Percentiles rank a stretch among this genome's conserved stretches.
phyloP scores from a whole-genome alignment of 2,113 vertebrate genomes.

The Hyaena hyaena region DNA sequence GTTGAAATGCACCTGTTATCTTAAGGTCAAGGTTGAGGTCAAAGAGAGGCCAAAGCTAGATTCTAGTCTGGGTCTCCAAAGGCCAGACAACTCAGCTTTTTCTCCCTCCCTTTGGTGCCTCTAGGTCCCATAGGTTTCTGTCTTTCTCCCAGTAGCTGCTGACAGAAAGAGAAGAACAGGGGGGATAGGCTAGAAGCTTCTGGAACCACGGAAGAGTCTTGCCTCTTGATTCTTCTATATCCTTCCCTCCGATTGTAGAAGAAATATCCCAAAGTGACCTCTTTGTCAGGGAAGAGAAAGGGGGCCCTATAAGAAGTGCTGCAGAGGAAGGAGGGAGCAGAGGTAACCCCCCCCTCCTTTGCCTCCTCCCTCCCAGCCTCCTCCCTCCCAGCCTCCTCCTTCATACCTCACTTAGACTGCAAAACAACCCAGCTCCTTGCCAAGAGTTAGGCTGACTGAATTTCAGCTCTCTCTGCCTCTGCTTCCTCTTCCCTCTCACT shows the following conservation, averaged over 20 bases:
- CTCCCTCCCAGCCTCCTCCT: slow-evolving; percentile 23
- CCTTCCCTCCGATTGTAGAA: not conserved
- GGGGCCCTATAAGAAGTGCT: not conserved
- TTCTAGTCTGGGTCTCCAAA: not conserved
- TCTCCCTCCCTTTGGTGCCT: not conserved
- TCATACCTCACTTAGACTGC: slow-evolving; percentile 49
- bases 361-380: not conserved
- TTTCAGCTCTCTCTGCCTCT: not conserved
- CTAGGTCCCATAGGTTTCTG: not conserved
- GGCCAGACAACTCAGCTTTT: not conserved
- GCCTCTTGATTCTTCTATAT: slow-evolving; percentile 22
- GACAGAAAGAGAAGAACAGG: not conserved
- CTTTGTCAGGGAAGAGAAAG: not conserved
- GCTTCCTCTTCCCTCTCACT: slow-evolving; percentile 14
- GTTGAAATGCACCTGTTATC: slow-evolving; percentile 32
- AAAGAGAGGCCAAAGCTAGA: slow-evolving; percentile 44
- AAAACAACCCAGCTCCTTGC: slow-evolving; percentile 65
- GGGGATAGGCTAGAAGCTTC: slow-evolving; percentile 23
- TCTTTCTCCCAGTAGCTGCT: slow-evolving; percentile 18
- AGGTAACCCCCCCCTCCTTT: not conserved
- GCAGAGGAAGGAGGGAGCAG: not conserved
- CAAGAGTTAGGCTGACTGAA: slow-evolving; percentile 37
- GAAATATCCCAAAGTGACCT: not conserved
- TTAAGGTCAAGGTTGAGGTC: slow-evolving; percentile 56
- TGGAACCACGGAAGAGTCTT: not conserved